These are phyloP conservation scores for Caiman crocodilus DNA, from an alignment of 2,797 vertebrate genomes.

Conservation along the genomic window DNA sequence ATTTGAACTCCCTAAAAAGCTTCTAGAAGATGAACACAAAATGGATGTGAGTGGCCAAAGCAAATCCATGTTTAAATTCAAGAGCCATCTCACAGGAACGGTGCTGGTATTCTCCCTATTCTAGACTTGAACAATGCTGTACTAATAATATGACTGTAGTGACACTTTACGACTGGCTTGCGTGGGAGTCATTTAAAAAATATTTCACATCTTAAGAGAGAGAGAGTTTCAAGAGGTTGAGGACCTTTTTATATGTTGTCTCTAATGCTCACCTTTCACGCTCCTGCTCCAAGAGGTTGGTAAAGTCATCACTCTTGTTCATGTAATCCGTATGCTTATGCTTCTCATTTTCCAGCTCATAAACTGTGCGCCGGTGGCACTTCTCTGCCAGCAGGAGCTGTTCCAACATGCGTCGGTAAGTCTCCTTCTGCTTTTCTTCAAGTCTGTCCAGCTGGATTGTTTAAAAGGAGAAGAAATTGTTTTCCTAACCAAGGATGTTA, in stretches of 20 bases:
- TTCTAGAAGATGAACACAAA: constrained; percentile 43
- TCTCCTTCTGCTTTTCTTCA: constrained; percentile 94
- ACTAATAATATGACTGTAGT: fast-evolving
- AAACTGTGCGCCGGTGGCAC: constrained; percentile 93
- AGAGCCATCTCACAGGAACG: neutral
- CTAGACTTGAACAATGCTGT: neutral
- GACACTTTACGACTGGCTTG: neutral
- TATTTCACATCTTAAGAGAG: fast-evolving
- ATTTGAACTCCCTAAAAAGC: constrained; percentile 24
- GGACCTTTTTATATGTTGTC: neutral
- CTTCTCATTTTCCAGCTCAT: constrained; percentile 93
- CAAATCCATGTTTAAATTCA: constrained; percentile 1
- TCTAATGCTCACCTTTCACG: constrained; percentile 89
- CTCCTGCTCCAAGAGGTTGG: constrained; percentile 96
- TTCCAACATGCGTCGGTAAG: constrained; percentile 96
- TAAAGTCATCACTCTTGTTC: constrained; percentile 98
- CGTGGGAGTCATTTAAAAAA: neutral
- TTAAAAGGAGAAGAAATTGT: constrained; percentile 50
- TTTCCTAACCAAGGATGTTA: constrained; percentile 50
- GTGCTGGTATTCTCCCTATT: neutral
- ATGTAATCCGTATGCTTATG: constrained; percentile 95
- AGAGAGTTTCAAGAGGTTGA: neutral
- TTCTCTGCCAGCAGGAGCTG: constrained; percentile 96
- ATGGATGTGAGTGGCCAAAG: neutral
- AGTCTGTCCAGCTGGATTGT: constrained; percentile 91